Evolutionary conservation across 1,140 invertebrate genomes (phyloP).

Genomic region (Archegozetes longisetosus): DNA sequence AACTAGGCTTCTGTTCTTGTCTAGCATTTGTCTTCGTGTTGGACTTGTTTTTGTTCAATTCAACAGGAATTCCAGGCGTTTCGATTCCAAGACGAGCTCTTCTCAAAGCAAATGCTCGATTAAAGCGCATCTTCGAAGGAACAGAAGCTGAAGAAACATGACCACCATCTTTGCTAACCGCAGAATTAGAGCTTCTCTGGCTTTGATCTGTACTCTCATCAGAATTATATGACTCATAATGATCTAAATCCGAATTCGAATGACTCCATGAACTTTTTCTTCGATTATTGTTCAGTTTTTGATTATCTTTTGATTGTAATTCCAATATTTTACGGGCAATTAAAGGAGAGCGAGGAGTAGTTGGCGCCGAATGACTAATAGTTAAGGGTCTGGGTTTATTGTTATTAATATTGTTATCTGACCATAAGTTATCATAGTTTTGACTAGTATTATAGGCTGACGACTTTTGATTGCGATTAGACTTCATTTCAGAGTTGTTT

Average conservation of each 20-base stretch:
- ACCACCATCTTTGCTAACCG: background rate
- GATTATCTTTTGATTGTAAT: background rate
- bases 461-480: background rate
- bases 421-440: background rate
- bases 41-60: slow-evolving; percentile 29
- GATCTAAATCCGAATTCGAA: background rate
- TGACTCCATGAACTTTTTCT: background rate
- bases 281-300: background rate
- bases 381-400: background rate
- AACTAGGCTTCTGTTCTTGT: slow-evolving; percentile 1
- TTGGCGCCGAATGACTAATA: background rate
- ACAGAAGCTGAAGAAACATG: background rate
- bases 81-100: slow-evolving; percentile 29
- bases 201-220: slow-evolving; percentile 4
- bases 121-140: slow-evolving; percentile 26
- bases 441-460: background rate
- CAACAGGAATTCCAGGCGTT: slow-evolving; percentile 16
- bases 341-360: slow-evolving; percentile 5
- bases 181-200: slow-evolving; percentile 9
- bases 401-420: background rate
- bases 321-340: slow-evolving; percentile 7
- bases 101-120: slow-evolving; percentile 32
- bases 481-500: background rate
- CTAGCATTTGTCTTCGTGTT: slow-evolving; percentile 8
- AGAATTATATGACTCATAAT: background rate